Evolutionary conservation across 2,113 vertebrate genomes (phyloP).

Genomic region (Rhegmatorhina hoffmannsi): DNA sequence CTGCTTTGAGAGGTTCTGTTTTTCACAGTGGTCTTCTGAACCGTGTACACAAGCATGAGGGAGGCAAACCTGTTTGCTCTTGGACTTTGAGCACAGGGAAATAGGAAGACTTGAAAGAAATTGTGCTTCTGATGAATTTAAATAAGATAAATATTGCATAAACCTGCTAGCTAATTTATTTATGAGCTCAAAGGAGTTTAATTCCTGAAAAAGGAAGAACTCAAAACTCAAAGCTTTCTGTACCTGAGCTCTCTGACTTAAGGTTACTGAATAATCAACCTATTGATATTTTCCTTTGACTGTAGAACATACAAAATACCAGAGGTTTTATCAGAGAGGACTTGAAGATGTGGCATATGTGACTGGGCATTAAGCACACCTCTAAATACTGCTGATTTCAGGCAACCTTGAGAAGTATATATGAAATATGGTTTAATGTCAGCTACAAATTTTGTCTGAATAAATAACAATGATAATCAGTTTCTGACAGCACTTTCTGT

Average conservation of each 20-base stretch:
- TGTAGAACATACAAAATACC: background rate
- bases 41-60: background rate
- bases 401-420: background rate
- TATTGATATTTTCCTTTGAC: background rate
- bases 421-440: background rate
- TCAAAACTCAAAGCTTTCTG: background rate
- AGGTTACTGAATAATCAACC: background rate
- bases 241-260: background rate
- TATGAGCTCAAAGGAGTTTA: background rate
- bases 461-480: background rate
- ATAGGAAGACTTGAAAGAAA: background rate
- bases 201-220: background rate
- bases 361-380: background rate
- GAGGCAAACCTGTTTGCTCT: background rate
- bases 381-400: background rate
- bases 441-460: background rate
- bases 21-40: background rate
- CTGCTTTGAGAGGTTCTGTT: background rate
- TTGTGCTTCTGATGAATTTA: background rate
- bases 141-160: slow-evolving; percentile 15
- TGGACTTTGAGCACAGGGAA: background rate
- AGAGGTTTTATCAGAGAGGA: background rate
- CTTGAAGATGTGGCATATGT: background rate
- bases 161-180: background rate
- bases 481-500: background rate